These are phyloP conservation scores for Eupithecia abbreviata DNA, from an alignment of 2,888 invertebrate species.

Conservation along the genomic window DNA sequence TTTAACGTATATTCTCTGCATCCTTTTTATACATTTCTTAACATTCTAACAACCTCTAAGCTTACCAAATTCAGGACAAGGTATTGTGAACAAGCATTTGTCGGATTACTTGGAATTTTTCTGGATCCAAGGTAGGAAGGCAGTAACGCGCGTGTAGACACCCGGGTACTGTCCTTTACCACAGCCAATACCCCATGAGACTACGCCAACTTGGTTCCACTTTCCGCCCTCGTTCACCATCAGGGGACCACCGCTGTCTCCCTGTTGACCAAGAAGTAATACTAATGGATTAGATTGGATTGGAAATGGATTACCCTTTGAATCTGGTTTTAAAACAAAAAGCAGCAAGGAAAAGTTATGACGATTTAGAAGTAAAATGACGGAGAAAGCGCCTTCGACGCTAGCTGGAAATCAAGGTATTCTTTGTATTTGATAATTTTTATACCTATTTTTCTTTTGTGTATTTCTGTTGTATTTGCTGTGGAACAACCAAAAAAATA, in stretches of 20 bases:
- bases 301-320: neutral
- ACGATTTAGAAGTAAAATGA: neutral
- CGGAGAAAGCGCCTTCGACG: neutral
- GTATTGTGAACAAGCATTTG: conserved; percentile 14
- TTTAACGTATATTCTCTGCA: neutral
- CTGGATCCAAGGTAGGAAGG: conserved; percentile 93
- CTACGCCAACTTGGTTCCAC: conserved; percentile 94
- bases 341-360: neutral
- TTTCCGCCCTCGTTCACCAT: conserved; percentile 90
- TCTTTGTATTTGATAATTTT: too few relatives aligned
- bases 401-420: neutral
- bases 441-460: neutral
- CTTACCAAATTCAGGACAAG: neutral
- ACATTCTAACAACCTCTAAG: neutral
- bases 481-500: neutral
- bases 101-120: conserved; percentile 88
- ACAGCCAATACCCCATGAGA: conserved; percentile 96
- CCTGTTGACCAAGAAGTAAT: conserved; percentile 76
- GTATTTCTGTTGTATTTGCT: neutral
- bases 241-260: conserved; percentile 94
- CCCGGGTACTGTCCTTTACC: conserved; percentile 96
- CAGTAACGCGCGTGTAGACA: conserved; percentile 93
- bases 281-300: neutral
- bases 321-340: neutral
- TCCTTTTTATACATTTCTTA: neutral